Conservation (phyloP, 1,140 invertebrate genomes). For the Meloidogyne floridensis region DNA sequence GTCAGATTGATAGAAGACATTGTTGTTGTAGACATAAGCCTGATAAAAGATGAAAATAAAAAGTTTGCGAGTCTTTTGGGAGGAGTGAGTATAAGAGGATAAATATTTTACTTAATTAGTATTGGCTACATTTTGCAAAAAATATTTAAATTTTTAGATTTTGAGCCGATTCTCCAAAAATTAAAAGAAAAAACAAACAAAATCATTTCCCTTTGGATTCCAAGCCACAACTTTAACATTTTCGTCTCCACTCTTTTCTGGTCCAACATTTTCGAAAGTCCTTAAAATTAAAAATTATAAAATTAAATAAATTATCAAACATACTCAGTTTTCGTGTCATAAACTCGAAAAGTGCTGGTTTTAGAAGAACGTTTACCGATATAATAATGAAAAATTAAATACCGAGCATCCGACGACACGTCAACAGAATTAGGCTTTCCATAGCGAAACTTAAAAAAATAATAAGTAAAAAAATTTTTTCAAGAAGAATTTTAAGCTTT, state of each 20-base stretch:
- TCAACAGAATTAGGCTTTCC: slow-evolving; percentile 44
- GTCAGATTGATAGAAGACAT: slow-evolving; percentile 56
- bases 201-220: slow-evolving; percentile 49
- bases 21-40: slow-evolving; percentile 56
- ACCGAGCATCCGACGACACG: slow-evolving; percentile 36
- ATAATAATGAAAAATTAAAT: slow-evolving; percentile 43
- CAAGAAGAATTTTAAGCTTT: not conserved
- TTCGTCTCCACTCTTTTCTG: slow-evolving; percentile 50
- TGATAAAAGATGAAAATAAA: slow-evolving; percentile 33
- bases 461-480: slow-evolving; percentile 25
- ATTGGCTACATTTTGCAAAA: too few relatives aligned
- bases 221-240: slow-evolving; percentile 46
- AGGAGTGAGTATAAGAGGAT: too few relatives aligned
- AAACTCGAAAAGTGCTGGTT: slow-evolving; percentile 48
- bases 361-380: slow-evolving; percentile 39
- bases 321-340: slow-evolving; percentile 40
- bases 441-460: slow-evolving; percentile 48
- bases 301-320: slow-evolving; percentile 10
- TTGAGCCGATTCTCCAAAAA: not conserved
- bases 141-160: too few relatives aligned
- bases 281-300: slow-evolving; percentile 25
- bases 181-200: slow-evolving; percentile 38
- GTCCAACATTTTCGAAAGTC: slow-evolving; percentile 53
- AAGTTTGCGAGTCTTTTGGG: not conserved
- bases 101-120: too few relatives aligned